Percentiles rank a stretch among this genome's conserved stretches.
Conservation (phyloP, 1,140 invertebrate genomes). For the Trachelipus rathkii region DNA sequence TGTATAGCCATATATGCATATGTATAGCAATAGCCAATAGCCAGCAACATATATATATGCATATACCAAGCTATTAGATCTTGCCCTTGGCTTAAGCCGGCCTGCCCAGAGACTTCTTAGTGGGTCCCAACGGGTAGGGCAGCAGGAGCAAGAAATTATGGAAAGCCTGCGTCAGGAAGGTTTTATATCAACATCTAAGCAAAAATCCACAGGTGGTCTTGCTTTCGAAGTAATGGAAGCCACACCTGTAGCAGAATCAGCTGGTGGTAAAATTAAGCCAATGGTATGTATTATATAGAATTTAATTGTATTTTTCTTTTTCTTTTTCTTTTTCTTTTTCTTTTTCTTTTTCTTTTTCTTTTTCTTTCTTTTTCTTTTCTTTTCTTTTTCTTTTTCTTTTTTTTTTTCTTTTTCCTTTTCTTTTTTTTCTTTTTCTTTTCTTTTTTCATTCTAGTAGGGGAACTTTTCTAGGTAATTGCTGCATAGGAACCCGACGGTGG, state of each 20-base stretch:
- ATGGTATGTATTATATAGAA: too few relatives aligned
- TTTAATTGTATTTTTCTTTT: background rate
- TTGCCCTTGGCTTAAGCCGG: conserved; percentile 49
- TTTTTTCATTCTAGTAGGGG: too few relatives aligned
- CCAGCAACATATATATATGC: too few relatives aligned
- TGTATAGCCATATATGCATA: too few relatives aligned
- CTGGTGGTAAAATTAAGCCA: background rate
- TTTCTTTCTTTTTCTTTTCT: background rate
- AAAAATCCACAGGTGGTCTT: conserved; percentile 48
- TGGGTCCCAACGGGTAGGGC: conserved; percentile 48
- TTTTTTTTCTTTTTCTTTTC: too few relatives aligned
- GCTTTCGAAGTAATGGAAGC: conserved; percentile 42
- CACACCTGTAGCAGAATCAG: background rate
- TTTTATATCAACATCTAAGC: conserved; percentile 48
- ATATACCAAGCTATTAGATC: conserved; percentile 47
- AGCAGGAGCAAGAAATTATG: conserved; percentile 50
- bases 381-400: too few relatives aligned
- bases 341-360: background rate
- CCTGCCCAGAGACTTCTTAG: conserved; percentile 48
- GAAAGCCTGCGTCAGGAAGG: conserved; percentile 51
- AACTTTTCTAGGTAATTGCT: too few relatives aligned
- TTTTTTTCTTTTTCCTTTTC: too few relatives aligned
- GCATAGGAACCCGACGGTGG: too few relatives aligned
- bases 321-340: conserved; percentile 14
- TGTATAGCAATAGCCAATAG: too few relatives aligned